A percentile compares a stretch with the other conserved stretches of the same genome.
Conservation (phyloP, 2,888 invertebrate species). For the Scaeva pyrastri region DNA sequence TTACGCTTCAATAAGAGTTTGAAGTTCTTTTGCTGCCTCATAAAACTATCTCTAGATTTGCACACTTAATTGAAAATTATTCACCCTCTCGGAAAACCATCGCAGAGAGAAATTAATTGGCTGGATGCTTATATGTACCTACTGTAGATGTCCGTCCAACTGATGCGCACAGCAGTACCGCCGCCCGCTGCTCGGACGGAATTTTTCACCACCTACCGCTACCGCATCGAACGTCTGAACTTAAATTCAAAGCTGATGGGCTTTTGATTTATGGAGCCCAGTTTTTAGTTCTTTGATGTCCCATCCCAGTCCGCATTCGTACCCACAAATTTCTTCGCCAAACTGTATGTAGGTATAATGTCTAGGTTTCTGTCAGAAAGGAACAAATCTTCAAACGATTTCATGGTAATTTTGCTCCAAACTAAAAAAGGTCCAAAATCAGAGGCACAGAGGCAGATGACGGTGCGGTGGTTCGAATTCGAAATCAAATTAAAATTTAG, state of each 20-base stretch:
- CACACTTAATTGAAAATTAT: slow-evolving; percentile 59
- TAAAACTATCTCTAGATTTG: slow-evolving; percentile 29
- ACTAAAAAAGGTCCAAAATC: slow-evolving; percentile 23
- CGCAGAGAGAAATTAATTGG: slow-evolving; percentile 39
- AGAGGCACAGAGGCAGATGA: no score
- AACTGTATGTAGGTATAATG: background rate
- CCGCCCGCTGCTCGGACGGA: slow-evolving; percentile 68
- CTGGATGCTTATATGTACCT: slow-evolving; percentile 8
- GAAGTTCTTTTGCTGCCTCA: background rate
- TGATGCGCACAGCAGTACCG: no score
- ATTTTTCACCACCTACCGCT: slow-evolving; percentile 35
- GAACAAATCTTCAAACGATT: slow-evolving; percentile 54
- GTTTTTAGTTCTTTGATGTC: slow-evolving; percentile 63
- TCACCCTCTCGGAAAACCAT: slow-evolving; percentile 31
- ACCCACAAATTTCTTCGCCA: background rate
- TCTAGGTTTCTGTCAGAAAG: background rate
- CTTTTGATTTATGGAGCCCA: slow-evolving; percentile 19
- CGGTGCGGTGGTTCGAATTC: no score
- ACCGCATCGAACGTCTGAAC: background rate
- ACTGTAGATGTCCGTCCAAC: slow-evolving; percentile 42
- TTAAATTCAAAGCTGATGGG: slow-evolving; percentile 4
- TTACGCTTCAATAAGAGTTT: background rate
- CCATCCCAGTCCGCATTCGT: no score
- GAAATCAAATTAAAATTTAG: slow-evolving; percentile 8
- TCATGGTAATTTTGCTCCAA: slow-evolving; percentile 55